Conservation (phyloP, 2,797 vertebrate species). For the Otolemur crassicaudatus region DNA sequence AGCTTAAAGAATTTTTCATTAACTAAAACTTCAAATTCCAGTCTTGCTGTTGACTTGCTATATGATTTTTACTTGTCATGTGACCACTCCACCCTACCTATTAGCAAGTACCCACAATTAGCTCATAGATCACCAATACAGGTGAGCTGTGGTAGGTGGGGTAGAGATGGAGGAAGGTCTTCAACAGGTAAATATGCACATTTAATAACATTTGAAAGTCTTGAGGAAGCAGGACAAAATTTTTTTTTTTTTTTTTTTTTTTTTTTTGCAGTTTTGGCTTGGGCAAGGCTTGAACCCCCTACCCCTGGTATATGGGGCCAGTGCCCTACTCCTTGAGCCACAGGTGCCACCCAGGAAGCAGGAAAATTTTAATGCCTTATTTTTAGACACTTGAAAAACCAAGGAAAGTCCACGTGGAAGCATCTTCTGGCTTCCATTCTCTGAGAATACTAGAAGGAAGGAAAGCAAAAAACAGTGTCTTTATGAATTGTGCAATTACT, state of each 20-base stretch:
- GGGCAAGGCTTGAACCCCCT: no score
- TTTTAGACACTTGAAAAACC: not conserved
- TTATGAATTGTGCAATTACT: not conserved
- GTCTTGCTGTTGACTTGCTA: not conserved
- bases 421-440: not conserved
- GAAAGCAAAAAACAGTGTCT: not conserved
- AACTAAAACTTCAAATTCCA: not conserved
- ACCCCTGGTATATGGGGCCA: no score
- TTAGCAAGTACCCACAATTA: not conserved
- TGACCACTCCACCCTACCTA: not conserved
- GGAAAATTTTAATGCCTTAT: not conserved
- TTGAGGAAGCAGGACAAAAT: not conserved
- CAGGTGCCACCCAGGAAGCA: not conserved
- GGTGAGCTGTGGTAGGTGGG: not conserved
- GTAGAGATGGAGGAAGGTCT: not conserved
- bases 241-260: no score
- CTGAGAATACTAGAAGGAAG: not conserved
- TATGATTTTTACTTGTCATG: not conserved
- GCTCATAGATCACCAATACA: not conserved
- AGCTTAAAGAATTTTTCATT: not conserved
- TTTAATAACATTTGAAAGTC: not conserved
- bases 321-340: no score
- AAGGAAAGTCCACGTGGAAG: not conserved
- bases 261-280: no score
- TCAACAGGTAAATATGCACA: not conserved